A percentile compares a stretch with the other conserved stretches of the same genome.
Evolutionary conservation across 1,140 invertebrate species (phyloP).

Genomic region (Apis laboriosa): DNA sequence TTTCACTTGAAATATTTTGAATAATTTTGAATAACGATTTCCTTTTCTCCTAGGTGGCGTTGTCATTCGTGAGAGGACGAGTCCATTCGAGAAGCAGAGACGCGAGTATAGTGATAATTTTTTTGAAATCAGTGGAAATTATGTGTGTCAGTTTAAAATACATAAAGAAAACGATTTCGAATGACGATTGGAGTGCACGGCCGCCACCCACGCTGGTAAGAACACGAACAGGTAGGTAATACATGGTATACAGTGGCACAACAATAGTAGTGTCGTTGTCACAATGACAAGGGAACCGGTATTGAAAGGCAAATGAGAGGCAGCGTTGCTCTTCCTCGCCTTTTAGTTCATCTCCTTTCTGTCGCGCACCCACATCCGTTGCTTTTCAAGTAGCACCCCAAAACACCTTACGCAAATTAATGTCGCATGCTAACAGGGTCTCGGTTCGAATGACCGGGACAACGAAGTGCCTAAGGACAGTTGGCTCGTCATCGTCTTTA

Average conservation of each 20-base stretch:
- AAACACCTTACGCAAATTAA: slow-evolving; percentile 70
- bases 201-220: slow-evolving; percentile 61
- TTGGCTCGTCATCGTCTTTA: slow-evolving; percentile 63
- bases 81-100: no score
- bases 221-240: slow-evolving; percentile 57
- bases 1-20: no score
- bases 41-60: no score
- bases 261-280: slow-evolving; percentile 60
- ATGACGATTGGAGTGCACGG: slow-evolving; percentile 26
- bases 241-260: slow-evolving; percentile 53
- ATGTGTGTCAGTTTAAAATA: not conserved
- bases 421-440: slow-evolving; percentile 56
- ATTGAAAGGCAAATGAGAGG: slow-evolving; percentile 67
- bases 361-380: slow-evolving; percentile 65
- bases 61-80: not conserved
- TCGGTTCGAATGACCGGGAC: slow-evolving; percentile 51
- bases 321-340: slow-evolving; percentile 26
- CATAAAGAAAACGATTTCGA: slow-evolving; percentile 7
- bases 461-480: slow-evolving; percentile 53
- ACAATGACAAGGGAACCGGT: slow-evolving; percentile 54
- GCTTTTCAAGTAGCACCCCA: slow-evolving; percentile 61
- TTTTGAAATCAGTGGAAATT: not conserved
- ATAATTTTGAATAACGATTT: no score
- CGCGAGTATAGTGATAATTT: not conserved
- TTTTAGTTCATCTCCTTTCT: slow-evolving; percentile 58